Base-by-base conservation (phyloP, 2,888 invertebrate genomes). In the Brassicogethes aeneus region DNA sequence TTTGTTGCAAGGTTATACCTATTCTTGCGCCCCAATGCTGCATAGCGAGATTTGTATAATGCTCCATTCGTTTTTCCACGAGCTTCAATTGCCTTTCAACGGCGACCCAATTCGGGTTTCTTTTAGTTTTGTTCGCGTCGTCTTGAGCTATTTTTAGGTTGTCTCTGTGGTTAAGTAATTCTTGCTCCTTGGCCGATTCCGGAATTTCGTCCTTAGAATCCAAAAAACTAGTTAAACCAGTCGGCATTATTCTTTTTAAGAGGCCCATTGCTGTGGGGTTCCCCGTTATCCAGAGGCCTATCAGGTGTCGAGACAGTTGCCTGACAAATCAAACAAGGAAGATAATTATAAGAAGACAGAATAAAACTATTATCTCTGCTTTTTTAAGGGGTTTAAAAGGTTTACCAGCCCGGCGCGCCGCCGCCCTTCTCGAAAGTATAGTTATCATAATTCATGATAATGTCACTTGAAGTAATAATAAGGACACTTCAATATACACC, bases 251-350 rank as follows among this genome's bases (percentile, higher is more conserved):
- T 60, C 95, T 72, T 51, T 79, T 77, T 17, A 97, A 75, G 34
- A 97, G 72, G 15, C 84, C 84, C 76, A 88, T 84, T 2, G 95
- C 94, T 10, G 86, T 86, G 16, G 87, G 85, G 70, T 96, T 94
- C 39, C 91, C 94, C 0, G 92, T 92, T 7, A 95, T 80, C 99
- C 99, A 99, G 23, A 99, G 73, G 2, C 91, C 91, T 31, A 99
- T 87, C 39, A 99, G 74, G 70, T 97, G 96, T 16, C 92, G 52
- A 44, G 95, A 95, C 37, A 99, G 72, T 65, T 97, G 96, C n/a
- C n/a, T n/a, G n/a, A n/a, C n/a, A n/a, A n/a, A n/a, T n/a, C n/a
- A n/a, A n/a, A n/a, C n/a, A n/a, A n/a, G n/a, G n/a, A n/a, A n/a
- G n/a, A n/a, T n/a, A n/a, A n/a, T n/a, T n/a, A n/a, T n/a, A n/a